Conservation (phyloP, 1,140 invertebrate species). For the Geopemphigus sp. region DNA sequence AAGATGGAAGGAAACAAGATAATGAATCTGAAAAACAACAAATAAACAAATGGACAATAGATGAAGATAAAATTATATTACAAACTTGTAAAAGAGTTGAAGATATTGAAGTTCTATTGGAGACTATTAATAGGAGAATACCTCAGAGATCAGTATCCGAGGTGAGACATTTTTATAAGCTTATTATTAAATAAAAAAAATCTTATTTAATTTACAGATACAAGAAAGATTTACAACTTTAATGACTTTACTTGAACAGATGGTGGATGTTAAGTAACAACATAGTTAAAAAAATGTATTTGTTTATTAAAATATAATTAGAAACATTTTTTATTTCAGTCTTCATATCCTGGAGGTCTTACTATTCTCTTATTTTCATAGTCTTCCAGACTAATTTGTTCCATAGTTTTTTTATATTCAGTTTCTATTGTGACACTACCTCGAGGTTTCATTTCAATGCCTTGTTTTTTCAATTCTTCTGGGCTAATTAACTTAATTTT, state of each 20-base stretch:
- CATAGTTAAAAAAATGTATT: conserved; percentile 16
- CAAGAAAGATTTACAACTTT: conserved; percentile 44
- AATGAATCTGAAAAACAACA: conserved; percentile 12
- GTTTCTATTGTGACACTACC: conserved; percentile 69
- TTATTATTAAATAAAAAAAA: not conserved
- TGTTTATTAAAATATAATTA: not conserved
- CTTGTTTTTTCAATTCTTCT: conserved; percentile 65
- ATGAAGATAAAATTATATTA: conserved; percentile 47
- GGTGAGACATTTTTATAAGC: not conserved
- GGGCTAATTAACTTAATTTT: conserved; percentile 61
- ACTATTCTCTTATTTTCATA: conserved; percentile 40
- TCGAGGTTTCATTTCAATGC: conserved; percentile 65
- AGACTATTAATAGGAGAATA: conserved; percentile 39
- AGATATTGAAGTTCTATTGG: conserved; percentile 42
- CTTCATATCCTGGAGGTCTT: conserved; percentile 45
- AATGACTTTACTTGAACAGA: conserved; percentile 35
- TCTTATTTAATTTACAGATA: conserved; percentile 32
- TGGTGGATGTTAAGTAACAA: conserved; percentile 35
- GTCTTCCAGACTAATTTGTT: conserved; percentile 15
- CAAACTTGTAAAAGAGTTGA: conserved; percentile 44
- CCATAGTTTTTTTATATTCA: conserved; percentile 67
- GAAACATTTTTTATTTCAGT: not conserved
- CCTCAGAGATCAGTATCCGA: conserved; percentile 36
- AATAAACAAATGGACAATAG: conserved; percentile 41
- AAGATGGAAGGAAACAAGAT: not conserved